Percentiles rank a stretch among this genome's conserved stretches.
Evolutionary conservation across 2,797 vertebrate species (phyloP).

Genomic region (Phoeniculus purpureus): DNA sequence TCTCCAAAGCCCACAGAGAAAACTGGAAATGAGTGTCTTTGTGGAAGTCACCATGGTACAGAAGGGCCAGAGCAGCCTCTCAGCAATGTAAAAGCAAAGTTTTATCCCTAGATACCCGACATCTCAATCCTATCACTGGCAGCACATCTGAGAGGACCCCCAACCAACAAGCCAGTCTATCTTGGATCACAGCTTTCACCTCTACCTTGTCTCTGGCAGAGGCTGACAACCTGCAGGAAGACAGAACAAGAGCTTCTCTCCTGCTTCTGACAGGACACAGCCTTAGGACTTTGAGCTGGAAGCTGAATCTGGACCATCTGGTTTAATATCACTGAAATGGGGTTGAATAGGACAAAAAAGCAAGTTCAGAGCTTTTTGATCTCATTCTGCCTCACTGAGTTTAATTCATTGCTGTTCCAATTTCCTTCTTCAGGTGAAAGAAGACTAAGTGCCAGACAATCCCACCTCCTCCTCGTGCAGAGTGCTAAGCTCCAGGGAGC

Average conservation of each 20-base stretch:
- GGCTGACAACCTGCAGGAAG: background rate
- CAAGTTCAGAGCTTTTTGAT: conserved; percentile 28
- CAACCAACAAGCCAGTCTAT: background rate
- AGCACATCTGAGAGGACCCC: background rate
- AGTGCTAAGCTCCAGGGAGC: conserved; percentile 66
- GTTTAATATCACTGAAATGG: conserved; percentile 4
- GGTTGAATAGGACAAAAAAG: background rate
- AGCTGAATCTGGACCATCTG: conserved; percentile 45
- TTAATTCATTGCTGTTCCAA: conserved; percentile 22
- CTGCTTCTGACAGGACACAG: background rate
- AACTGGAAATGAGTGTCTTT: background rate
- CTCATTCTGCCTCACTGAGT: conserved; percentile 31
- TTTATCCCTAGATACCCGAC: background rate
- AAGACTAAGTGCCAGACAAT: conserved; percentile 50
- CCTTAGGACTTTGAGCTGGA: conserved; percentile 33
- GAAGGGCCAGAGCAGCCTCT: background rate
- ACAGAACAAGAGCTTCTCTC: background rate
- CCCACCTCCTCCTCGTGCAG: conserved; percentile 14
- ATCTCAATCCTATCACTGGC: background rate
- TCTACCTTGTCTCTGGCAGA: background rate
- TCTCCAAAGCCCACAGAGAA: background rate
- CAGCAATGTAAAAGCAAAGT: background rate
- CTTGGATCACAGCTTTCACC: background rate
- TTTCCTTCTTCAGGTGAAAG: conserved; percentile 56
- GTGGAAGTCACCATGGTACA: background rate